These are phyloP conservation scores for Zonitis immaculata DNA, from an alignment of 2,888 invertebrate genomes.

Conservation along the genomic window DNA sequence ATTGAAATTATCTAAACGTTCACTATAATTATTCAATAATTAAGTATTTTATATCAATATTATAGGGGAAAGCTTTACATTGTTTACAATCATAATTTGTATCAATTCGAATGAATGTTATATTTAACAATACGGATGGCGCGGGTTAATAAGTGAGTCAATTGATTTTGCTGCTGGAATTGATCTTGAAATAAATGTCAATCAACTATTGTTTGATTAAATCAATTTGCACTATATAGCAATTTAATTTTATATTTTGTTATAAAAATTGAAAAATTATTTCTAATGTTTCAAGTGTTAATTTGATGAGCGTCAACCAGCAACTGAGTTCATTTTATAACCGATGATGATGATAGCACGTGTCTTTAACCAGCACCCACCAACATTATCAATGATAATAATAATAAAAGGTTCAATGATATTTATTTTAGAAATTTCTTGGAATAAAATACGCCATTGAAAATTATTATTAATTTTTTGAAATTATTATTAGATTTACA, in stretches of 20 bases:
- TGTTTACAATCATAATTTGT: neutral
- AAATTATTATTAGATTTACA: neutral
- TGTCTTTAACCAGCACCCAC: slow-evolving; percentile 3
- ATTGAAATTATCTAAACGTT: no score
- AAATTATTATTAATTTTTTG: neutral
- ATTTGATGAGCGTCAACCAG: slow-evolving; percentile 12
- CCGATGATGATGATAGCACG: slow-evolving; percentile 10
- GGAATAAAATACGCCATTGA: no score
- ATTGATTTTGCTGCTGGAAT: neutral
- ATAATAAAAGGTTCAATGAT: neutral
- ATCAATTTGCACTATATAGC: neutral
- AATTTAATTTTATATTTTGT: neutral
- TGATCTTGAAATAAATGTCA: neutral
- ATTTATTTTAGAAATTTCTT: neutral
- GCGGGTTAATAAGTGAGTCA: neutral
- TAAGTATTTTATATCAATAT: no score
- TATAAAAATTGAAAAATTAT: no score
- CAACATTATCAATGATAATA: neutral
- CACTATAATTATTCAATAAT: neutral
- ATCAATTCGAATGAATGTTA: neutral
- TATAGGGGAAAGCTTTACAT: neutral
- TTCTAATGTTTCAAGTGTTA: neutral
- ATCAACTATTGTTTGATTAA: neutral
- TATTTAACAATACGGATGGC: neutral
- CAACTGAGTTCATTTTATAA: slow-evolving; percentile 5